These are phyloP conservation scores for Elmis aenea DNA, from an alignment of 2,888 invertebrate species.

Conservation along the genomic window DNA sequence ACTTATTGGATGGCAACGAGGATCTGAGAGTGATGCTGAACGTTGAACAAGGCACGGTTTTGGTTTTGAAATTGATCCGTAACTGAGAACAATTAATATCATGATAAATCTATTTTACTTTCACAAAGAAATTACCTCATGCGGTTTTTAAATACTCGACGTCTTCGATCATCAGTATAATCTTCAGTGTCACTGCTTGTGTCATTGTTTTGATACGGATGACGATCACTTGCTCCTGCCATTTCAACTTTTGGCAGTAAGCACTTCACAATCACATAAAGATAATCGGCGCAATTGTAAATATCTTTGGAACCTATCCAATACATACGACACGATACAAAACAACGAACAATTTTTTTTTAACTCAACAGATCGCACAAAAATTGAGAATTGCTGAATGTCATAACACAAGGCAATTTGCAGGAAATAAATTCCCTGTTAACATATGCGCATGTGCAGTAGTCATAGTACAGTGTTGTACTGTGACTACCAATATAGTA, in stretches of 20 bases:
- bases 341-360: too few relatives aligned
- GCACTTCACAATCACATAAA: conserved; percentile 42
- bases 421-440: too few relatives aligned
- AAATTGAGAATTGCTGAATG: conserved; percentile 17
- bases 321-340: conserved; percentile 34
- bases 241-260: conserved; percentile 41
- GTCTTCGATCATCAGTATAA: conserved; percentile 66
- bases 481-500: too few relatives aligned
- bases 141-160: conserved; percentile 66
- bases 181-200: conserved; percentile 86
- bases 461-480: too few relatives aligned
- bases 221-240: conserved; percentile 42
- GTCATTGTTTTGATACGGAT: conserved; percentile 49
- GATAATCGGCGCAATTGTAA: conserved; percentile 39
- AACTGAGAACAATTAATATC: conserved; percentile 42
- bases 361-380: too few relatives aligned
- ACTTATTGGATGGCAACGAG: conserved; percentile 50
- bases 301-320: conserved; percentile 41
- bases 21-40: conserved; percentile 48
- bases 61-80: conserved; percentile 58
- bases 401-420: too few relatives aligned
- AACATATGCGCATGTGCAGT: too few relatives aligned
- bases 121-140: conserved; percentile 50
- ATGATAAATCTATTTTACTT: conserved; percentile 13
- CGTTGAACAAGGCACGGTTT: conserved; percentile 62